phyloP scores from a whole-genome alignment of 2,888 invertebrate genomes.

The Campoletis raptor region DNA sequence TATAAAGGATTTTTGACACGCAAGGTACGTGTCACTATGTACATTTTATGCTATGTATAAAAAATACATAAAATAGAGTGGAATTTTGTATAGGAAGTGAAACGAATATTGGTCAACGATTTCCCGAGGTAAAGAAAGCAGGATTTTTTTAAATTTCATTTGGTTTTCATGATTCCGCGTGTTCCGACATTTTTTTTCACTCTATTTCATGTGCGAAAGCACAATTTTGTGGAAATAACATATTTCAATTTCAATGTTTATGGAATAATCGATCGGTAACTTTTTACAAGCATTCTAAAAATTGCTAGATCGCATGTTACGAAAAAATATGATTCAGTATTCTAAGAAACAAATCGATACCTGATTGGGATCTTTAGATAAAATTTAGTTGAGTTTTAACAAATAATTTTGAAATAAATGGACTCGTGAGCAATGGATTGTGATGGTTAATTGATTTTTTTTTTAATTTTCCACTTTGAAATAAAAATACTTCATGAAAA shows the following conservation, averaged over 20 bases:
- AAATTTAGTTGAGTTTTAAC: too few species aligned
- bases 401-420: too few species aligned
- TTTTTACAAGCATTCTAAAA: not conserved
- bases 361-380: too few species aligned
- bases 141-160: not conserved
- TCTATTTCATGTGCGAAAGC: too few species aligned
- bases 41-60: conserved; percentile 1
- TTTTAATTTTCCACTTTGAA: too few species aligned
- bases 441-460: too few species aligned
- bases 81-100: not conserved
- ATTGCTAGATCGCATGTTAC: not conserved
- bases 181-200: not conserved
- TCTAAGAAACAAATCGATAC: not conserved
- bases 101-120: conserved; percentile 5
- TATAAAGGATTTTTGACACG: conserved; percentile 31
- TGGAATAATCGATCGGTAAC: not conserved
- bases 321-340: not conserved
- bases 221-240: not conserved
- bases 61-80: not conserved
- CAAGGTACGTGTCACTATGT: conserved; percentile 28
- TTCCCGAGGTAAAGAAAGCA: not conserved
- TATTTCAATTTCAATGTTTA: not conserved
- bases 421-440: too few species aligned
- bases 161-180: not conserved
- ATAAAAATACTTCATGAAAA: too few species aligned